Base-by-base conservation (phyloP, 2,113 vertebrate genomes). In the Pangasianodon hypophthalmus region DNA sequence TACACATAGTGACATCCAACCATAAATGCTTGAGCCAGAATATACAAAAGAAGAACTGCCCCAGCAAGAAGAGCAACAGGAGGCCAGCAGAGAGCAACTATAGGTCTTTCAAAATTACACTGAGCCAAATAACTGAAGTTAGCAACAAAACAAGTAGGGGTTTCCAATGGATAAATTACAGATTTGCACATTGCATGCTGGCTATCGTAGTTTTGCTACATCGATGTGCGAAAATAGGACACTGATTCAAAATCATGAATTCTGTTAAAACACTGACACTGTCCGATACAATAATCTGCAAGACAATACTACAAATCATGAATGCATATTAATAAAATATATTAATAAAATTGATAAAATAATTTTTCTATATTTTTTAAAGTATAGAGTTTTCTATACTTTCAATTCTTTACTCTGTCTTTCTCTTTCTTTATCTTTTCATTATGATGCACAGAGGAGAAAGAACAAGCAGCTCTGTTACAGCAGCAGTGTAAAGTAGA, bases 401-500 rank as follows among this genome's bases (percentile, higher is more conserved):
- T 18, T 56, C 83, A 5, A 18, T 58, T 44, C 44, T 52, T n/a
- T 52, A 54, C 41, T 41, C 13, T 32, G 16, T 58, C 37, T 58
- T 32, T 56, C 64, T 56, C 4, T 52, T 29, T 77, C 69, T 56
- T n/a, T 37, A 0, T 10, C 16, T 10, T 29, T 16, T 21, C 1
- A 0, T 52, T 41, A 52, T 71, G 71, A 83, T 84, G 56, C 32
- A 82, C 86, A 94, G 92, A 88, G 73, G 85, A 88, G 54, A 86
- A 46, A 60, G 77, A 90, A 81, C 90, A n/a, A 58, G 75, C 32
- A 3, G 85, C 50, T 56, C 52, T 92, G 29, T 1, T 90, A 41
- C 56, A 91, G 82, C 93, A 92, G 90, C 29, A 92, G 89, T 46
- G 0, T 32, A 90, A 87, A 81, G 92, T 54, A 3, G 87, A 83